A percentile compares a stretch with the other conserved stretches of the same genome.
These are phyloP conservation scores for Cylas formicarius DNA, from an alignment of 1,140 invertebrate genomes.

Conservation along the genomic window DNA sequence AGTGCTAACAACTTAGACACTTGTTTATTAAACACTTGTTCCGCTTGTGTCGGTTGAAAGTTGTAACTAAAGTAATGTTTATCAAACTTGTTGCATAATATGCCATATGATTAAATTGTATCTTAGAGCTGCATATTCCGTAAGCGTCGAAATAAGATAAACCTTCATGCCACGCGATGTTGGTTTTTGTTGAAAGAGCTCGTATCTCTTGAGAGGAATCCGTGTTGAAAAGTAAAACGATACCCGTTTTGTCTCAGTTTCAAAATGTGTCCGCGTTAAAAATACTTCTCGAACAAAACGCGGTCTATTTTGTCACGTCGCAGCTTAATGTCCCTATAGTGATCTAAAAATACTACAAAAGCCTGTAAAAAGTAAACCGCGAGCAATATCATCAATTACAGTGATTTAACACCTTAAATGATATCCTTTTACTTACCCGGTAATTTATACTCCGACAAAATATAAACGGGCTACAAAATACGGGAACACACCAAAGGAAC, in stretches of 20 bases:
- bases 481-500: conserved; percentile 17
- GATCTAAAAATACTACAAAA: conserved; percentile 25
- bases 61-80: no score
- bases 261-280: conserved; percentile 19
- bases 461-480: conserved; percentile 29
- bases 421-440: conserved; percentile 27
- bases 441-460: conserved; percentile 31
- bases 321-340: conserved; percentile 8
- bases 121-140: no score
- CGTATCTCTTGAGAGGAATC: no score
- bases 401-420: conserved; percentile 35
- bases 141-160: no score
- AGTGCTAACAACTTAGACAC: no score
- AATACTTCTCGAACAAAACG: conserved; percentile 27
- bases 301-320: conserved; percentile 16
- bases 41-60: no score
- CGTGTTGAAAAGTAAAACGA: conserved; percentile 22
- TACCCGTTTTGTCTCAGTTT: conserved; percentile 17
- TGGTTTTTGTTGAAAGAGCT: no score
- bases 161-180: no score
- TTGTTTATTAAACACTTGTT: no score
- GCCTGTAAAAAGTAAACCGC: conserved; percentile 24
- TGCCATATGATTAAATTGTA: no score
- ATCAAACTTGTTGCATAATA: no score
- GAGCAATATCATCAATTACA: conserved; percentile 33